Evolutionary conservation across 2,797 vertebrate species (phyloP).

Genomic region (Xiphorhynchus erythropygius): DNA sequence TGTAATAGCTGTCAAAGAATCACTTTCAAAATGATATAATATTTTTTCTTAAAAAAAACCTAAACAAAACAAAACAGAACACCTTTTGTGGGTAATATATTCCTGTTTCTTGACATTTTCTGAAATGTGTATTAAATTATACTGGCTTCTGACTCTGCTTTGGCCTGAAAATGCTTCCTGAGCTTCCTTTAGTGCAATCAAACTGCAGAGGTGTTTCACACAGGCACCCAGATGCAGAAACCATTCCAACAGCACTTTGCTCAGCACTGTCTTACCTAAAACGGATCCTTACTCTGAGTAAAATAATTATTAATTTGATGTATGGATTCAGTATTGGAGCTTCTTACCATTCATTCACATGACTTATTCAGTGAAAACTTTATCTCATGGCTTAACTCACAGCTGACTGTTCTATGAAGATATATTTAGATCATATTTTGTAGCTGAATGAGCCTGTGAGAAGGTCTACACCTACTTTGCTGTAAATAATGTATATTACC

Average conservation of each 20-base stretch:
- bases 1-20: background rate
- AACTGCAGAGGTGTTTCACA: background rate
- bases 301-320: background rate
- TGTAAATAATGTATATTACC: background rate
- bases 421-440: background rate
- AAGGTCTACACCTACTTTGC: background rate
- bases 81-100: background rate
- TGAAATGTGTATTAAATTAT: background rate
- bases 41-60: background rate
- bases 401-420: background rate
- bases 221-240: background rate
- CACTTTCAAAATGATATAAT: background rate
- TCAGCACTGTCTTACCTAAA: background rate
- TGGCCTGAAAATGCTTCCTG: background rate
- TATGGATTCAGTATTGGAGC: background rate
- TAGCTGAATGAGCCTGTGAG: background rate
- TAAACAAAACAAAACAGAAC: background rate
- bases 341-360: background rate
- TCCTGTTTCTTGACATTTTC: background rate
- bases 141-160: background rate
- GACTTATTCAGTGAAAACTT: background rate
- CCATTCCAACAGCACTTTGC: background rate
- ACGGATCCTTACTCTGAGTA: background rate
- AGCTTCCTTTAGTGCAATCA: background rate
- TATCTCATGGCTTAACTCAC: background rate